Percentiles rank a stretch among this genome's conserved stretches.
phyloP scores from a whole-genome alignment of 2,113 vertebrate species.

The Sebastes schlegelii region DNA sequence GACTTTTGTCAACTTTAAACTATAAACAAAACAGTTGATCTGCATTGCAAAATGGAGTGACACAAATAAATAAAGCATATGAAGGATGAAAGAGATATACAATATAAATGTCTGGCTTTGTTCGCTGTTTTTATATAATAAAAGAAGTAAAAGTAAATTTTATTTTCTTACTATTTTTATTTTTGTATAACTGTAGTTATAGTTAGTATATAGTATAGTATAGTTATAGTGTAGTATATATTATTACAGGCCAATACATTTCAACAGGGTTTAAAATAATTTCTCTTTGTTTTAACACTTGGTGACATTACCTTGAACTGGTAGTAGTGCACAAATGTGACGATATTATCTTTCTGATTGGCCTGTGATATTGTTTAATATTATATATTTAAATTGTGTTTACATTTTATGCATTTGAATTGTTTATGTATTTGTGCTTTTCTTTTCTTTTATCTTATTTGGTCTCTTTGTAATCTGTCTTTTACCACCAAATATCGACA shows the following conservation, averaged over 20 bases:
- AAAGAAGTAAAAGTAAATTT: not conserved
- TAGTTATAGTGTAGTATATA: too few species aligned
- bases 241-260: not conserved
- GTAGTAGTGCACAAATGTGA: not conserved
- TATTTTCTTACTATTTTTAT: not conserved
- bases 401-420: not conserved
- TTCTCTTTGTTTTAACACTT: not conserved
- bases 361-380: not conserved
- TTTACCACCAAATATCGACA: not conserved
- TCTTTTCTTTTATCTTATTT: not conserved
- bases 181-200: not conserved
- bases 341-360: not conserved
- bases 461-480: not conserved
- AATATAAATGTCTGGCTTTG: not conserved
- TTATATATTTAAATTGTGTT: not conserved
- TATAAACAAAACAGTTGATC: not conserved
- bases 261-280: not conserved
- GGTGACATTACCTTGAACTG: not conserved
- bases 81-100: not conserved
- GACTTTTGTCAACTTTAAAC: not conserved
- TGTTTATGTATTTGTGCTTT: not conserved
- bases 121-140: not conserved
- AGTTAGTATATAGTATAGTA: too few species aligned
- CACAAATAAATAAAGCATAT: constrained; percentile 1
- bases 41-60: not conserved